These are phyloP conservation scores for Brachyopa scutellaris DNA, from an alignment of 2,888 invertebrate genomes.

Conservation along the genomic window DNA sequence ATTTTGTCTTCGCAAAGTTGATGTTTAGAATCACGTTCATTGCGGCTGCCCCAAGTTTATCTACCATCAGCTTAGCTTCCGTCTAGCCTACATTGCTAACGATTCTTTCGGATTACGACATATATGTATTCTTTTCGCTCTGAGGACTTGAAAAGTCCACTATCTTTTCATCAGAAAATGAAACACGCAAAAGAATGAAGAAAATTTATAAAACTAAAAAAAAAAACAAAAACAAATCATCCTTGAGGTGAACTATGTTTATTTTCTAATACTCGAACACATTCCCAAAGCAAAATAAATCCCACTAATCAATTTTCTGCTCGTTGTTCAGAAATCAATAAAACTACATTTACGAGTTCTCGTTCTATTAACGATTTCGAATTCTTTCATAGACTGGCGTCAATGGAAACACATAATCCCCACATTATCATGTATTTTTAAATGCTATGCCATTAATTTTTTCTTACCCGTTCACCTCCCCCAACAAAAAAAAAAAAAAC, in stretches of 20 bases:
- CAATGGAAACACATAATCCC: conserved; percentile 63
- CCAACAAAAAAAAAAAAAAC: background rate
- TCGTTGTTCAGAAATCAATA: conserved; percentile 62
- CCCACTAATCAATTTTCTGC: conserved; percentile 45
- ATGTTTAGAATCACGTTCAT: too few relatives aligned
- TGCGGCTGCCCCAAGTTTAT: too few relatives aligned
- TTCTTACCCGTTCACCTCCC: too few relatives aligned
- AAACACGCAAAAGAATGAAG: too few relatives aligned
- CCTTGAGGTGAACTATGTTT: conserved; percentile 68
- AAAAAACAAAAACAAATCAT: conserved; percentile 7
- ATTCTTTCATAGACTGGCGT: conserved; percentile 66
- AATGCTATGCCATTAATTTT: conserved; percentile 61
- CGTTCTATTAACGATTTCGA: conserved; percentile 53
- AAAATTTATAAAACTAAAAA: too few relatives aligned
- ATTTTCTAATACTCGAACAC: conserved; percentile 72
- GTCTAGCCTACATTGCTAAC: too few relatives aligned
- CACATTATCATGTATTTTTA: conserved; percentile 61
- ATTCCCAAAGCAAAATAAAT: conserved; percentile 70
- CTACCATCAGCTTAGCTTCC: too few relatives aligned
- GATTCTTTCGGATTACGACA: too few relatives aligned
- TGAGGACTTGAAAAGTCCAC: too few relatives aligned
- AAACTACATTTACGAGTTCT: conserved; percentile 68
- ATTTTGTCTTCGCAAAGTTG: too few relatives aligned
- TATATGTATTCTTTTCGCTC: too few relatives aligned
- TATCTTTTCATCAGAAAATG: too few relatives aligned